Evolutionary conservation across 2,797 vertebrate genomes (phyloP), one percentile per base, ranked within the genome.

Genomic region (Hylomyscus alleni): DNA sequence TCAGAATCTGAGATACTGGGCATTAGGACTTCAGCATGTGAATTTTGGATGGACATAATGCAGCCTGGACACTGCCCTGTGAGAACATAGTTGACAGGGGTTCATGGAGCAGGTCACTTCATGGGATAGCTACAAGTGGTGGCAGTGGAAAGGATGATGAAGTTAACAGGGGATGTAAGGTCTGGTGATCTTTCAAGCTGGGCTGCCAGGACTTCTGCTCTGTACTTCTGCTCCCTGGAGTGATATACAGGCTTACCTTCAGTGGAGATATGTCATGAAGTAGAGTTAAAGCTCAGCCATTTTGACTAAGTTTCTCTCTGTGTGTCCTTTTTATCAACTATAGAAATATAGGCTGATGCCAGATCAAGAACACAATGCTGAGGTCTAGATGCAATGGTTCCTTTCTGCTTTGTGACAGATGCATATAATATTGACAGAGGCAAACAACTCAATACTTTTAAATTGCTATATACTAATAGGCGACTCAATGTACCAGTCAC

Each of bases 381-480:
- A 80, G 91, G 14, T 83, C 20, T 86, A 73, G 34, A 89, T 56
- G 82, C 40, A 89, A 96, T 54, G 26, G 11, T 34, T 56, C 40
- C 4, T 54, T 90, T 87, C 47, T 91, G 34, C 31, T 83, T 89
- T 93, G 78, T 78, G 44, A 86, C 29, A 77, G 40, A 84, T n/a
- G 1, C 47, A 72, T 24, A 65, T 34, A 93, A 84, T 85, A 52
- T 4, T 10, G 31, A 65, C 14, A 75, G 65, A 78, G 76, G 50
- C 88, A 89, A 91, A 26, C 24, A 77, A 67, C 34, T 17, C 1
- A 67, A 87, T 62, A n/a, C 31, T 65, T 81, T 72, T 26, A 92
- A 76, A 40, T 77, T 76, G 34, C 67, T 6, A 12, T 65, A 29
- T 10, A 82, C 31, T 52, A 81, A 58, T 13, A 83, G 78, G 81